These are phyloP conservation scores for Cosmorhoe ocellata DNA, from an alignment of 2,888 invertebrate genomes.

Conservation along the genomic window DNA sequence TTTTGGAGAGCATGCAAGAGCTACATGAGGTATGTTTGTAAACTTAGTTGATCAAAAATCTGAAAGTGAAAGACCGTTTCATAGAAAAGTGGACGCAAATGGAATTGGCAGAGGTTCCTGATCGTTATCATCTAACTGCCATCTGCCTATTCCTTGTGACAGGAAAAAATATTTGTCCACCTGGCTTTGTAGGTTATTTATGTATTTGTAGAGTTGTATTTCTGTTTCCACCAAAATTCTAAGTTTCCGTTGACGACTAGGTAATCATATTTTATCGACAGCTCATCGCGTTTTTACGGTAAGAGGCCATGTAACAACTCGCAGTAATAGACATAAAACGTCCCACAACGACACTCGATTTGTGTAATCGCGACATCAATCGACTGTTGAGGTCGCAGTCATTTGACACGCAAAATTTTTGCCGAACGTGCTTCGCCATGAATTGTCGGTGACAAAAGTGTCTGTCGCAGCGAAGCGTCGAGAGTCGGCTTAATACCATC, in stretches of 20 bases:
- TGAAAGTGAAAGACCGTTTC: slow-evolving; percentile 8
- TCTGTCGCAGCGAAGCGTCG: slow-evolving; percentile 70
- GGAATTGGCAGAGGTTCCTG: slow-evolving; percentile 25
- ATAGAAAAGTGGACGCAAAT: slow-evolving; percentile 16
- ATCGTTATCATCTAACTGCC: slow-evolving; percentile 21
- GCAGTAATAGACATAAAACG: slow-evolving; percentile 51
- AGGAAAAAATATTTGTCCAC: slow-evolving; percentile 14
- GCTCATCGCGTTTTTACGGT: slow-evolving; percentile 25
- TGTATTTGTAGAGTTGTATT: not conserved
- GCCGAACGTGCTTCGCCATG: slow-evolving; percentile 75
- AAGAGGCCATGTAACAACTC: slow-evolving; percentile 36
- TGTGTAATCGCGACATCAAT: slow-evolving; percentile 62
- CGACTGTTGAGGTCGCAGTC: slow-evolving; percentile 56
- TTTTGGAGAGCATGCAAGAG: no score
- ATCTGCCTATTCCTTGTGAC: slow-evolving; percentile 18
- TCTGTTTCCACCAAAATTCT: not conserved
- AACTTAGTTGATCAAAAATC: not conserved
- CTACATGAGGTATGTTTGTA: no score
- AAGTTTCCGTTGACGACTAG: slow-evolving; percentile 9
- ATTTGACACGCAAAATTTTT: slow-evolving; percentile 77
- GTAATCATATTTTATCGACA: slow-evolving; percentile 26
- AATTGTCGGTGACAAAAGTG: slow-evolving; percentile 79
- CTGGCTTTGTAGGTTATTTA: slow-evolving; percentile 8
- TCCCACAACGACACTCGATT: slow-evolving; percentile 51
- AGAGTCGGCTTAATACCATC: slow-evolving; percentile 75